Evolutionary conservation across 2,113 vertebrate species (phyloP), one percentile per base, ranked within the genome.

Genomic region (Periophthalmodon schlosseri): DNA sequence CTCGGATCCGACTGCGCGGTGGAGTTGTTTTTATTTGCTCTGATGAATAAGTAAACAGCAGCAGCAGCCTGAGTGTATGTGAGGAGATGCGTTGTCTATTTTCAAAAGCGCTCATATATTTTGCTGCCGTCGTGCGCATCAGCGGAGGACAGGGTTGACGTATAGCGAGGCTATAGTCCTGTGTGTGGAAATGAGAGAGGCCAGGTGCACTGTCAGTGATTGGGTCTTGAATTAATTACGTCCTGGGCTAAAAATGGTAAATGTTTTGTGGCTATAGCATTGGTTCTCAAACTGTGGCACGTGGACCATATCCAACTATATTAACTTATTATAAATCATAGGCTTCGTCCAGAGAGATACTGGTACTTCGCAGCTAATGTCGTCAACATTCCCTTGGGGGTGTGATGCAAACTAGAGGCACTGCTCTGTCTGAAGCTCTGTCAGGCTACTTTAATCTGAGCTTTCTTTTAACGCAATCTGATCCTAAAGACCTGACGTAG

Each of bases 21-120:
- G n/a, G 14, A 46, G 11, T 13, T 72, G 61, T 20, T 66, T 54
- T 52, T 70, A 23, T 76, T 58, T 46, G n/a, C 68, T 60, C 34
- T 56, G 73, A 75, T 71, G 69, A 75, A 78, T 73, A 75, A 60
- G 65, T 74, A 73, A 77, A 72, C 72, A 78, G 24, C n/a, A 14
- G 24, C n/a, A 14, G 36, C 39, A 14, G 57, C 44, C 39, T 7
- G 64, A 47, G 21, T 7, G 36, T 47, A 47, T 33, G 63, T 16
- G 54, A 24, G n/a, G 73, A 47, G 54, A 49, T 20, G 50, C 8
- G 2, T 28, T 66, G 50, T 47, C 23, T 64, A 16, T 57, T n/a
- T 79, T 58, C 16, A 74, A 70, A 70, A 39, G 44, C 68, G 16
- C 49, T 36, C 28, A 61, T 52, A 21, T 33, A 57, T 24, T 33